Conservation (phyloP, 2,797 vertebrate genomes). For the Valencia hispanica region DNA sequence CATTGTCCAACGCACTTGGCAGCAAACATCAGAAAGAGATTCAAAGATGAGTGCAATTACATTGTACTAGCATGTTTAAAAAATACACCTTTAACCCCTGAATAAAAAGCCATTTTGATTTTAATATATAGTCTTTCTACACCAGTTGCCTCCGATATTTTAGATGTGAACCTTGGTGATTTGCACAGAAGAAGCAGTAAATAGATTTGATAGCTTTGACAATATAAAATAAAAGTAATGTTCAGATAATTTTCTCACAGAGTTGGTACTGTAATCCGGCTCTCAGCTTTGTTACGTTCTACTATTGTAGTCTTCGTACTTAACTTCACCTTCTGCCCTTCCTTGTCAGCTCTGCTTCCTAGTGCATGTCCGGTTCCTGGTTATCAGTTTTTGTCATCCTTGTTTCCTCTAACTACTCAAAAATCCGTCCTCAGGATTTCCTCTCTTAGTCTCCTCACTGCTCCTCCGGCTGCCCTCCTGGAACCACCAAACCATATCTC, state of each 20-base stretch:
- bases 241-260: background rate
- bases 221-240: background rate
- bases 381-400: too few relatives aligned
- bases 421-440: too few relatives aligned
- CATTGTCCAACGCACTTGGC: constrained; percentile 75
- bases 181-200: background rate
- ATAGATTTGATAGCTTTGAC: background rate
- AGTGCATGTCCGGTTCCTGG: too few relatives aligned
- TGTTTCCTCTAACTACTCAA: too few relatives aligned
- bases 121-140: constrained; percentile 18
- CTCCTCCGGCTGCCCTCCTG: too few relatives aligned
- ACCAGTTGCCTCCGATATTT: constrained; percentile 18
- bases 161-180: background rate
- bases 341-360: too few relatives aligned
- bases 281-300: background rate
- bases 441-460: too few relatives aligned
- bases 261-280: background rate
- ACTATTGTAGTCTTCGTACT: background rate
- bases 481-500: too few relatives aligned
- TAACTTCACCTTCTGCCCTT: background rate
- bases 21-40: constrained; percentile 69
- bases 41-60: constrained; percentile 73
- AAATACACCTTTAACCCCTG: constrained; percentile 39
- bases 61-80: constrained; percentile 33
- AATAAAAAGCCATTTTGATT: constrained; percentile 39